A percentile compares a stretch with the other conserved stretches of the same genome.
phyloP scores from a whole-genome alignment of 2,888 invertebrate species.

The Metellina segmentata region DNA sequence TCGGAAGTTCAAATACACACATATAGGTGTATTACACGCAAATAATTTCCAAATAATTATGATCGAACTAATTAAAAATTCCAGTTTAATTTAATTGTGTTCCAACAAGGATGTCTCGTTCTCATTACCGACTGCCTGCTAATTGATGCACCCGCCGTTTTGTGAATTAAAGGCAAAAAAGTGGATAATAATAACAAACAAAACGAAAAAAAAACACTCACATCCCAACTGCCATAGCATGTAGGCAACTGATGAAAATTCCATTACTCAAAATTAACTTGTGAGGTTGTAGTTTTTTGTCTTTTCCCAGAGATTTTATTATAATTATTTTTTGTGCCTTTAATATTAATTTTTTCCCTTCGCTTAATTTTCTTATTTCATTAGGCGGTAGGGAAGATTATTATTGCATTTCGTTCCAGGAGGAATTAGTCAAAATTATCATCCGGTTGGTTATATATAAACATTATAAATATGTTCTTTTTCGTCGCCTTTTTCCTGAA shows the following conservation, averaged over 20 bases:
- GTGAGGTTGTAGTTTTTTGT: slow-evolving; percentile 38
- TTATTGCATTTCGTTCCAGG: slow-evolving; percentile 72
- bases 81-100: slow-evolving; percentile 76
- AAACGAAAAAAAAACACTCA: slow-evolving; percentile 12
- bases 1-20: slow-evolving; percentile 68
- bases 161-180: slow-evolving; percentile 71
- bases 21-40: slow-evolving; percentile 69
- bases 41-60: slow-evolving; percentile 77
- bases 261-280: slow-evolving; percentile 76
- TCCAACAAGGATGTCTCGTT: slow-evolving; percentile 71
- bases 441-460: slow-evolving; percentile 70
- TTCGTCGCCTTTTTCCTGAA: slow-evolving; percentile 29
- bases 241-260: slow-evolving; percentile 72
- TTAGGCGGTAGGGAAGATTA: slow-evolving; percentile 67
- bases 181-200: slow-evolving; percentile 10
- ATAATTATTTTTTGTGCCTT: slow-evolving; percentile 75
- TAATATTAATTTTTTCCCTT: slow-evolving; percentile 73
- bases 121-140: slow-evolving; percentile 71
- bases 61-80: slow-evolving; percentile 77
- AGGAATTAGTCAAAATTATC: slow-evolving; percentile 74
- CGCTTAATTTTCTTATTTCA: slow-evolving; percentile 76
- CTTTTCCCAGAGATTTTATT: slow-evolving; percentile 61
- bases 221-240: slow-evolving; percentile 46
- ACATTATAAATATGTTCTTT: slow-evolving; percentile 59
- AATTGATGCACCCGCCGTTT: slow-evolving; percentile 74